Base-by-base conservation (phyloP, 2,113 vertebrate species). In the Lynx canadensis region DNA sequence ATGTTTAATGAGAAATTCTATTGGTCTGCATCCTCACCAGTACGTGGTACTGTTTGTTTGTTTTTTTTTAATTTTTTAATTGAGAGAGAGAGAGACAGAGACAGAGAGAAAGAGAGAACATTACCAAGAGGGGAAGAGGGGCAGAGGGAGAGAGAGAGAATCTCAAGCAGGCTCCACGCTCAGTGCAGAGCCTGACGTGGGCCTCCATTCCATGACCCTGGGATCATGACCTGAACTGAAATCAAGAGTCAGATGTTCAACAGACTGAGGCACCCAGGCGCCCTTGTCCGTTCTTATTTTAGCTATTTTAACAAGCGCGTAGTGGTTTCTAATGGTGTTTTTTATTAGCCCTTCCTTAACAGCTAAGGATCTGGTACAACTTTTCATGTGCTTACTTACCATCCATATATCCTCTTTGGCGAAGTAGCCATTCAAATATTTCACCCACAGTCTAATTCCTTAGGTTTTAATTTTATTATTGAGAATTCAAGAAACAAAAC, bases 401-500 rank as follows among this genome's bases (percentile, higher is more conserved):
- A 82, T 31, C 13, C 25, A 63, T 60, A 69, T 87, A 50, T 81
- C 13, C 38, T 89, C 52, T 19, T 25, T 5, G 33, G 52, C 82
- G 18, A 94, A 63, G 18, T 25, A 14, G 50, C 33, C 18, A 63
- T 63, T 94, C 76, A 89, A 94, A n/a, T 71, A 60, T 60, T 73
- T 89, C 63, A n/a, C 13, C 25, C n/a, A 82, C 36, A 71, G 19
- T 29, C 85, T 73, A 73, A 55, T 60, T 71, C 79, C 69, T 79
- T 82, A 86, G 27, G 68, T 68, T 71, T 66, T 48, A 78, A 66
- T 36, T 65, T 89, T 91, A 45, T 84, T 95, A 80, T 14, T n/a
- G 36, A 91, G 91, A 83, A 92, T 82, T 73, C 52, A 83, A 92
- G 91, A 83, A 73, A 83, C 31, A 60, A 83, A 91, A 50, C 33